Evolutionary conservation across 1,140 invertebrate species (phyloP), one percentile per base, ranked within the genome.

Genomic region (Drosophila azteca): DNA sequence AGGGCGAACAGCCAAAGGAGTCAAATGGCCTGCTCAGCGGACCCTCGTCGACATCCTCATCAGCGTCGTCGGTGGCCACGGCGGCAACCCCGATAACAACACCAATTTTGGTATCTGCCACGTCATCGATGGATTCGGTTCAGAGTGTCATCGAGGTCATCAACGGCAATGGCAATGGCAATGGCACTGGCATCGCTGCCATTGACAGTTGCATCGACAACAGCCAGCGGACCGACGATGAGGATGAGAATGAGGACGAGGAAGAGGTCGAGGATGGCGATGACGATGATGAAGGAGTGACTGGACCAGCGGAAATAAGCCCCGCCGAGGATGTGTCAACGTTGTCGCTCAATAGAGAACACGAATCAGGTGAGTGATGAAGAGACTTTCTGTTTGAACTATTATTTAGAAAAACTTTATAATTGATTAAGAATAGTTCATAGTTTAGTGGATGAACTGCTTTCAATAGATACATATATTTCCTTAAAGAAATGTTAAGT

Each of bases 81-180:
- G 41, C 57, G 43, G 41, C 68, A 26, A 78, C 79, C 52, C 68
- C 81, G 61, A 83, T 87, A 74, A 85, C 79, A 72, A 83, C 87
- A 44, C 82, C 85, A 69, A 89, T 74, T 78, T 60, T 91, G 66
- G 72, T 90, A 69, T 91, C 90, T 53, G 79, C 85, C 55, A 90
- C 90, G 65, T 91, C 90, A 60, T 91, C 90, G 51, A 69, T 83
- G 45, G 90, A 91, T 83, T 91, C 90, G 48, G 82, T 91, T 57
- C 79, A 90, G 74, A 91, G 90, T 81, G 90, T 84, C 79, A 90
- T 91, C 55, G 82, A 90, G 77, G 84, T 88, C 60, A 62, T 66
- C 71, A 87, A 88, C 60, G 77, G 66, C 20, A 29, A 20, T 1
- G 9, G 8, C 70, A 87, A 82, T 63, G 78, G 66, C 15, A 29